phyloP scores from a whole-genome alignment of 2,797 vertebrate genomes.

The Myioborus melanocephalus region DNA sequence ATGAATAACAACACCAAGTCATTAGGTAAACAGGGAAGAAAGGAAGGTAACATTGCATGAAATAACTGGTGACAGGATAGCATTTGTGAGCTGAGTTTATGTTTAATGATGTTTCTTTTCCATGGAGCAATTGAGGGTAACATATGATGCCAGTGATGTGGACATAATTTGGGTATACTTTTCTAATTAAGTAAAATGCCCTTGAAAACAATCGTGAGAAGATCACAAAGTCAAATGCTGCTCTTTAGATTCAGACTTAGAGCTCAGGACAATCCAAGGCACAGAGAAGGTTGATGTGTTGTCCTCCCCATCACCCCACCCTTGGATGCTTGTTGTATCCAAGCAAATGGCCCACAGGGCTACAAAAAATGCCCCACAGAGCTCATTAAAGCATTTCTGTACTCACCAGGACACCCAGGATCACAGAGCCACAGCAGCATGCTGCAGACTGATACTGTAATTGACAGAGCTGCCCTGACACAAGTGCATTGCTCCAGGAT shows the following conservation, averaged over 20 bases:
- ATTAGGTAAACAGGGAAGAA: conserved; percentile 43
- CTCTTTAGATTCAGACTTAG: background rate
- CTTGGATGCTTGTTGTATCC: background rate
- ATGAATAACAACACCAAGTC: conserved; percentile 37
- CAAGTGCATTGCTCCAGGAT: background rate
- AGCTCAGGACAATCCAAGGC: background rate
- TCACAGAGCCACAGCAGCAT: background rate
- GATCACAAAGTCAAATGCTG: background rate
- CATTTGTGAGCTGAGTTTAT: conserved; percentile 1
- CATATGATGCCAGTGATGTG: background rate
- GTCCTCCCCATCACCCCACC: background rate
- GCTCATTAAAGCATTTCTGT: background rate
- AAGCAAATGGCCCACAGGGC: background rate
- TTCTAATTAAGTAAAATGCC: conserved; percentile 1
- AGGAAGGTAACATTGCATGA: conserved; percentile 31
- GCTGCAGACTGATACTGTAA: background rate
- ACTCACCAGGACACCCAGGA: background rate
- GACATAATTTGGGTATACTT: background rate
- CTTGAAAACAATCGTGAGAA: background rate
- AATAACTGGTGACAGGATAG: conserved; percentile 32
- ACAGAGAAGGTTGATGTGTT: background rate
- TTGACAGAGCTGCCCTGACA: background rate
- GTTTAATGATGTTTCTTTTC: conserved; percentile 36
- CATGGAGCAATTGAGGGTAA: background rate
- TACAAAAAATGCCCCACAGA: background rate